Evolutionary conservation across 2,888 invertebrate species (phyloP), one percentile per base, ranked within the genome.

Genomic region (Scaptomyza caliginosa): DNA sequence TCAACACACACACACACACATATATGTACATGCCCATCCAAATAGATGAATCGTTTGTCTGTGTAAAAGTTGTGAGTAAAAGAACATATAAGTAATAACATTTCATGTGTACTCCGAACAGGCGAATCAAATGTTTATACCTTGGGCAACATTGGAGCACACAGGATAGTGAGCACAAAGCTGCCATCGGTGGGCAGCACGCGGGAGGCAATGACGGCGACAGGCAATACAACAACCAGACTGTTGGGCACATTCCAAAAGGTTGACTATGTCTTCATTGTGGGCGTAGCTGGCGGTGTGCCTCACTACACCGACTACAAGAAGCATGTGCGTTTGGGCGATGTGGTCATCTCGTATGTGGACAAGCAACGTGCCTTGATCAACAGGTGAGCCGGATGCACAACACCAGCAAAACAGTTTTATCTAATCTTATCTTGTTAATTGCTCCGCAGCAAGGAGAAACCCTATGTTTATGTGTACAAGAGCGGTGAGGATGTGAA

Each of bases 51-150:
- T 19, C 8, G 4, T n/a, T 30, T 19, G 10, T 30, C 5, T 17
- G 26, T 8, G 4, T 19, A n/a, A n/a, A n/a, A n/a, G 19, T 13
- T 28, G 38, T 11, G 16, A n/a, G 16, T 16, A 7, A 7, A 8
- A 3, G 1, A 16, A n/a, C n/a, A n/a, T n/a, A n/a, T n/a, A 1
- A 38, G 8, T 28, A 23, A 56, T 16, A 36, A 21, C 2, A 10
- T 30, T 3, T 17, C 6, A 36, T 21, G 19, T 40, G 13, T 54
- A n/a, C 13, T 56, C 10, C 32, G 46, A n/a, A n/a, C 90, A 97
- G 99, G 99, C 60, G 99, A 99, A 93, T 99, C 99, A 3, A 99
- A 99, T 91, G 98, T 99, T 6, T 99, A 99, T 90, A 99, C 99
- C 0, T 92, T 99, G 90, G 99, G 99, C 26, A 96, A 96, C 74